Base-by-base conservation (phyloP, 2,113 vertebrate species). In the Varanus salvator region DNA sequence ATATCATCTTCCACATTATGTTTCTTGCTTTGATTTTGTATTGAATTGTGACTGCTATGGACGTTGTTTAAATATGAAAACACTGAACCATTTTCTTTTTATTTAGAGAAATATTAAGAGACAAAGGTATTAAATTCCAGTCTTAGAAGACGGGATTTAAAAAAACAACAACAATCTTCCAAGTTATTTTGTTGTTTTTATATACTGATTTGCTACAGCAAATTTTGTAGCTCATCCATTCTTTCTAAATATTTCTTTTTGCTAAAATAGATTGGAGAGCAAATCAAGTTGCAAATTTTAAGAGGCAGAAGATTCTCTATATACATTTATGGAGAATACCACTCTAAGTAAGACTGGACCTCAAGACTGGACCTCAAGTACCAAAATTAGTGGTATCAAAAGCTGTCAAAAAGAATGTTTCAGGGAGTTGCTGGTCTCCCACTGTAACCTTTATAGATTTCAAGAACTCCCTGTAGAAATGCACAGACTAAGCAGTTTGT, bases 401-500 rank as follows among this genome's bases (percentile, higher is more conserved):
- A 77, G n/a, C 57, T 76, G 34, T 71, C 60, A 57, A 77, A 87
- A 27, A n/a, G 7, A 68, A 68, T 71, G 34, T 91, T 84, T 84
- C n/a, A 83, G 12, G 21, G 48, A 78, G n/a, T 57, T 54, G 72
- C 88, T 72, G 29, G 27, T 90, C 38, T 91, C 88, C 21, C 23
- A 85, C 9, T 0, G 2, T 44, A 69, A 91, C 64, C 90, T 72
- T 15, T 57, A 80, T 5, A 54, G 1, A 1, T 8, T 5, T 83
- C 85, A 78, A 86, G 12, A 77, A 82, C 68, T 93, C 48, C 84
- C 34, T 69, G 2, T 57, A 90, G 87, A 90, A 94, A 86, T 21
- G n/a, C 34, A 57, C 0, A 87, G n/a, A 34, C 38, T 48, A 66
- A 80, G 3, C 60, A 68, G n/a, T 81, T 64, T 84, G 88, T 5